Evolutionary conservation across 2,888 invertebrate species (phyloP), one percentile per base, ranked within the genome.

Genomic region (Sarcophaga variegata): DNA sequence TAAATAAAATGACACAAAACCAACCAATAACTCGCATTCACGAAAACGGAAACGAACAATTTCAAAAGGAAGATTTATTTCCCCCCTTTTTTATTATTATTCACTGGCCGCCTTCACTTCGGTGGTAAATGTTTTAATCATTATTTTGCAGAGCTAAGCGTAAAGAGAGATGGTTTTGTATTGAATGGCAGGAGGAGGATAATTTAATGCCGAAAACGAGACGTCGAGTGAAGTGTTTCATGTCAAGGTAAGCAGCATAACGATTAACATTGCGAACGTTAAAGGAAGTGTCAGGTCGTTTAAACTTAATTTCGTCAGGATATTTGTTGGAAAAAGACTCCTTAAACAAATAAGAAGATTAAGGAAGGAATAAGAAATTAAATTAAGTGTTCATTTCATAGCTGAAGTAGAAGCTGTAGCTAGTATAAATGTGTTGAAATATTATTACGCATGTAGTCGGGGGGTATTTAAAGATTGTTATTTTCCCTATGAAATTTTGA

Each of bases 1-100:
- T 27, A 37, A 49, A 77, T 59, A 25, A 76, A 64, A 66, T 80
- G 59, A 54, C 45, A 59, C 22, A 80, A 66, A 71, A 37, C 37
- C 37, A 37, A 37, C 2, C 60, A 71, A 54, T 22, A 47, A 45
- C 45, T 59, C 66, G 59, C 20, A 66, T 3, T 49, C 3, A 59
- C 10, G 14, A 20, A 59, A 20, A 64, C 14, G 45, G 45, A 25
- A 49, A 70, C 3, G 17, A 14, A 4, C 17, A 12, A 25, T 70
- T 47, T 10, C 11, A 12, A 54, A 69, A 6, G 47, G 8, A 11
- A 45, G 22, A 47, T 69, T 45, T 69, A 69, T 69, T 47, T 69
- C 17, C 5, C 10, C 12, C 17, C 14, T 1, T 49, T 17, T 54
- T 54, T 17, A 17, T 17, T 54, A 14, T 17, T 54, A 54, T 4